A percentile compares a stretch with the other conserved stretches of the same genome.
Evolutionary conservation across 2,113 vertebrate genomes (phyloP).

Genomic region (Motacilla alba): DNA sequence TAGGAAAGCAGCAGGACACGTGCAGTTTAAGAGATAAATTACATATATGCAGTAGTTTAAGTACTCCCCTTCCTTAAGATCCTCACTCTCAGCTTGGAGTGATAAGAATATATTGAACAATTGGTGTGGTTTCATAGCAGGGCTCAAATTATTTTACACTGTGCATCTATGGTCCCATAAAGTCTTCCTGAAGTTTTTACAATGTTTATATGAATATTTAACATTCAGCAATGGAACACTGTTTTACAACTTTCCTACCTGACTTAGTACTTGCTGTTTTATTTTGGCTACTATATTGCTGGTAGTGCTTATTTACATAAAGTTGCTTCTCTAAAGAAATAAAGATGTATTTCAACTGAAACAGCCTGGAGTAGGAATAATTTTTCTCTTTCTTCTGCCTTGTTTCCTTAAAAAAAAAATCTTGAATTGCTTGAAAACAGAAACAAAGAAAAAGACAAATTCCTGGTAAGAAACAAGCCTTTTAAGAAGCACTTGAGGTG

Average conservation of each 20-base stretch:
- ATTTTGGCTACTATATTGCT: constrained; percentile 12
- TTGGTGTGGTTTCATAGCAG: not conserved
- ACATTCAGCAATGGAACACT: not conserved
- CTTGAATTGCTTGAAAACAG: not conserved
- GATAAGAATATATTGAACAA: not conserved
- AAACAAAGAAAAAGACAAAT: not conserved
- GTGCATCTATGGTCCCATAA: not conserved
- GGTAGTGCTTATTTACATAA: constrained; percentile 39
- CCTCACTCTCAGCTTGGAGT: not conserved
- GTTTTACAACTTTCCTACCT: constrained; percentile 7
- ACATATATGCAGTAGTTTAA: not conserved
- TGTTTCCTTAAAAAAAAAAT: not conserved
- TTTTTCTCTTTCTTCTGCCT: constrained; percentile 1
- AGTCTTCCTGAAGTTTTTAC: constrained; percentile 43
- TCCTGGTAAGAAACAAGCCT: not conserved
- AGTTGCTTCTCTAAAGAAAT: constrained; percentile 32
- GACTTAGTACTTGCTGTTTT: constrained; percentile 37
- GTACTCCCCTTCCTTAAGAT: not conserved
- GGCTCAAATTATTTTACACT: constrained; percentile 18
- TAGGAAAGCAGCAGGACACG: not conserved
- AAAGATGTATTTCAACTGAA: constrained; percentile 38
- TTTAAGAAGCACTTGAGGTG: not conserved
- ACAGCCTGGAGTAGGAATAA: not conserved
- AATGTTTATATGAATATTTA: constrained; percentile 58
- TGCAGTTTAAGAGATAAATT: not conserved